A percentile compares a stretch with the other conserved stretches of the same genome.
These are phyloP conservation scores for Embidobia sp. DNA, from an alignment of 2,888 invertebrate genomes.

Conservation along the genomic window DNA sequence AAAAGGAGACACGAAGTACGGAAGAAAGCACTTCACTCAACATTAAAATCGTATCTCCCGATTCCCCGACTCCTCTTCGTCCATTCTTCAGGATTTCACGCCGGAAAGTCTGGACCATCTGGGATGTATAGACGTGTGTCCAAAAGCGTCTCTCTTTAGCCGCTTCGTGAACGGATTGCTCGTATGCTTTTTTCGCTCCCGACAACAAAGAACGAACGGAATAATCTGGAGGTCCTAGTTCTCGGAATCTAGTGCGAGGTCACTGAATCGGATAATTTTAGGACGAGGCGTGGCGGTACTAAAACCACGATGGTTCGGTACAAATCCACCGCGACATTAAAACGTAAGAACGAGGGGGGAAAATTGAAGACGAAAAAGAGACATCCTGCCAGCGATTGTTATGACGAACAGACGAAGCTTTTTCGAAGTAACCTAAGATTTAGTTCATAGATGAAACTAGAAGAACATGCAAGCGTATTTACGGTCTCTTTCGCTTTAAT, in stretches of 20 bases:
- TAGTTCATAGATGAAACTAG: no score
- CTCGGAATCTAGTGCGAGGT: slow-evolving; percentile 63
- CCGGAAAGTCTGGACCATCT: slow-evolving; percentile 68
- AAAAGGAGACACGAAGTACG: slow-evolving; percentile 65
- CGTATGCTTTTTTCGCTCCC: slow-evolving; percentile 58
- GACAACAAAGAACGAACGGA: slow-evolving; percentile 54
- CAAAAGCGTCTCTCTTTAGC: slow-evolving; percentile 56
- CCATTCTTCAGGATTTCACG: slow-evolving; percentile 67
- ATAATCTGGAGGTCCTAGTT: slow-evolving; percentile 64
- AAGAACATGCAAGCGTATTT: no score
- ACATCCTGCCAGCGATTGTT: no score
- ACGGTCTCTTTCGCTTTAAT: no score
- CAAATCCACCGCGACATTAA: slow-evolving; percentile 64
- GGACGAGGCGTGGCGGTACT: slow-evolving; percentile 61
- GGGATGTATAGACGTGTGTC: slow-evolving; percentile 59
- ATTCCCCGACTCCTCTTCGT: slow-evolving; percentile 59
- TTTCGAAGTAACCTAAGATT: no score
- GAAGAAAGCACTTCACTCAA: slow-evolving; percentile 70
- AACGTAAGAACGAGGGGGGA: slow-evolving; percentile 43
- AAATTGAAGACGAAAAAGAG: slow-evolving; percentile 28
- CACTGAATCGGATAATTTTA: slow-evolving; percentile 72
- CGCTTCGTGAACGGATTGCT: slow-evolving; percentile 60
- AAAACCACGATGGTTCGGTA: slow-evolving; percentile 63
- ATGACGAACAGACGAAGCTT: no score
- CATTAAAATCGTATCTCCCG: slow-evolving; percentile 72